Percentiles rank a stretch among this genome's conserved stretches.
Evolutionary conservation across 2,888 invertebrate species (phyloP).

Genomic region (Polietes domitor): DNA sequence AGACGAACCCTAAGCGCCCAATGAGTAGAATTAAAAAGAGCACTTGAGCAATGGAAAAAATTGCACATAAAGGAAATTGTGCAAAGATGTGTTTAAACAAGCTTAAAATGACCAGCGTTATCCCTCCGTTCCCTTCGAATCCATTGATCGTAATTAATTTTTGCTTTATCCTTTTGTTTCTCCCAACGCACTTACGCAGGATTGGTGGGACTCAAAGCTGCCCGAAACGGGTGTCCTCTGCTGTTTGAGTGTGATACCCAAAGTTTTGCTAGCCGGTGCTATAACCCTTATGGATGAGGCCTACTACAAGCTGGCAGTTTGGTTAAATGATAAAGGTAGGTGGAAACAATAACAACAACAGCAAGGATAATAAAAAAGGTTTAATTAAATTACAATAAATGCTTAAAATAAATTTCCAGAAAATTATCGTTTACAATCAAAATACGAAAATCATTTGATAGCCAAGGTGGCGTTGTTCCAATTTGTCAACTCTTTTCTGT

Average conservation of each 20-base stretch:
- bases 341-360: too few species aligned
- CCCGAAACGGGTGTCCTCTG: conserved; percentile 86
- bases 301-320: conserved; percentile 95
- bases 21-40: not conserved
- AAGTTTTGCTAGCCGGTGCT: conserved; percentile 93
- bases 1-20: too few species aligned
- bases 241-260: conserved; percentile 94
- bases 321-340: conserved; percentile 97
- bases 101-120: not conserved
- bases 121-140: not conserved
- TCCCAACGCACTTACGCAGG: conserved; percentile 84
- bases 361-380: too few species aligned
- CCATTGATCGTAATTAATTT: conserved; percentile 25
- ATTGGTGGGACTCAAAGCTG: conserved; percentile 92
- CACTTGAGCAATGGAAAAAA: not conserved
- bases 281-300: conserved; percentile 96
- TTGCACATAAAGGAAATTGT: not conserved
- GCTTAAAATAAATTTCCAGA: too few species aligned
- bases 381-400: not conserved
- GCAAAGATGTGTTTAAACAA: not conserved
- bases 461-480: conserved; percentile 99
- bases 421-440: conserved; percentile 98
- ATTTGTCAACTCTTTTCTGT: conserved; percentile 98
- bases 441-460: conserved; percentile 98
- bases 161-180: not conserved